These are phyloP conservation scores for Centrocercus urophasianus DNA, from an alignment of 2,113 vertebrate genomes.

Conservation along the genomic window DNA sequence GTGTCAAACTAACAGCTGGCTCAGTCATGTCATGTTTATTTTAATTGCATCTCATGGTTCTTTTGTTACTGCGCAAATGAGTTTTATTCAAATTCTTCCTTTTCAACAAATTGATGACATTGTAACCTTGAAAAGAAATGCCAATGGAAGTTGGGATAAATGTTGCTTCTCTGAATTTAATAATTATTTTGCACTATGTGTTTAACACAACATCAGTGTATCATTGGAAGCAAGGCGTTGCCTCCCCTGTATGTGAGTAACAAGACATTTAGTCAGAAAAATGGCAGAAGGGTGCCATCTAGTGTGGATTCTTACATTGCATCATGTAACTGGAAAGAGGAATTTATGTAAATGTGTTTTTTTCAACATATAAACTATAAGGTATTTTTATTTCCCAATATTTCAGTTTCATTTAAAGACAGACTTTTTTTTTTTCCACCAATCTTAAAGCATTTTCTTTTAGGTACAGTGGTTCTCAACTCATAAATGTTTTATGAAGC, in stretches of 20 bases:
- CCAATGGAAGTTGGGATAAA: neutral
- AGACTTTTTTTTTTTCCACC: neutral
- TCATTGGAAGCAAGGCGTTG: neutral
- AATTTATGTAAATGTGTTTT: neutral
- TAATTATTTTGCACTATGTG: neutral
- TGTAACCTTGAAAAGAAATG: neutral
- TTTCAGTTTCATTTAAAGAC: neutral
- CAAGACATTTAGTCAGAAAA: neutral
- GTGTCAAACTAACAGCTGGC: neutral
- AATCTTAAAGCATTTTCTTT: neutral
- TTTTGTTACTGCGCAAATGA: neutral
- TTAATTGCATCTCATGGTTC: neutral
- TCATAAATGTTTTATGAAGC: neutral
- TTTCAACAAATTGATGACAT: conserved; percentile 12
- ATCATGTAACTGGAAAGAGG: neutral
- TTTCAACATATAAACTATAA: neutral
- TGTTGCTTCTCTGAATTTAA: neutral
- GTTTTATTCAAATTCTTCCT: conserved; percentile 15
- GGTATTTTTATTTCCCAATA: neutral
- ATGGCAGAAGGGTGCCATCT: conserved; percentile 45
- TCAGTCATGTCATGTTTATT: neutral
- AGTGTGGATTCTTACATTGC: neutral
- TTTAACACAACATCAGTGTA: neutral
- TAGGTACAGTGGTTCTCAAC: neutral
- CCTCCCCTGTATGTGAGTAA: neutral